Conservation (phyloP, 1,140 invertebrate species). For the Vanessa tameamea region DNA sequence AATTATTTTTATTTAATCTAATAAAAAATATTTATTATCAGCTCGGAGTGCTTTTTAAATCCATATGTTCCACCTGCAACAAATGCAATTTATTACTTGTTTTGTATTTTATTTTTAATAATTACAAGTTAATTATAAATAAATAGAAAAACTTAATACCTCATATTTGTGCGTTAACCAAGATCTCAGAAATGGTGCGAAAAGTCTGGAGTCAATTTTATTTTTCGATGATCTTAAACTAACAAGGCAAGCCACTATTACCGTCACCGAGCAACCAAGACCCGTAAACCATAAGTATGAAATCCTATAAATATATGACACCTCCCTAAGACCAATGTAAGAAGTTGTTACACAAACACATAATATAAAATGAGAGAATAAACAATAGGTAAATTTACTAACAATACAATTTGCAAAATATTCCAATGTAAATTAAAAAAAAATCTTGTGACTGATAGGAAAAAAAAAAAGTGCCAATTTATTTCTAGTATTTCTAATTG, state of each 20-base stretch:
- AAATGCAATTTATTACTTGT: background rate
- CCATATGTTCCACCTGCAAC: conserved; percentile 32
- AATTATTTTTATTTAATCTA: too few species aligned
- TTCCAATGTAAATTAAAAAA: too few species aligned
- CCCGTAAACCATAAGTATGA: conserved; percentile 86
- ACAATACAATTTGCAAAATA: too few species aligned
- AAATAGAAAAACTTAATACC: conserved; percentile 35
- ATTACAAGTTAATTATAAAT: background rate
- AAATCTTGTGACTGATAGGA: too few species aligned
- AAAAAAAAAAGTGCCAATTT: too few species aligned
- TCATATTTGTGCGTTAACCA: conserved; percentile 48
- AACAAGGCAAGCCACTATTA: conserved; percentile 77
- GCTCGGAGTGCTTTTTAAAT: conserved; percentile 14
- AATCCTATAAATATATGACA: conserved; percentile 62
- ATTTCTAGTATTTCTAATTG: too few species aligned
- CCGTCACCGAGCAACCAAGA: conserved; percentile 81
- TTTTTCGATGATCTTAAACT: conserved; percentile 59
- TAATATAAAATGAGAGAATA: too few species aligned
- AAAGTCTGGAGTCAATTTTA: conserved; percentile 49
- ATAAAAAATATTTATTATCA: background rate
- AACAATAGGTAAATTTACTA: too few species aligned
- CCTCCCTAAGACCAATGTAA: conserved; percentile 49
- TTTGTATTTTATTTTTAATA: background rate
- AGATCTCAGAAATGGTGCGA: conserved; percentile 79
- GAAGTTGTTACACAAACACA: background rate